These are phyloP conservation scores for Okapia johnstoni DNA, from an alignment of 2,113 vertebrate species.

Conservation along the genomic window DNA sequence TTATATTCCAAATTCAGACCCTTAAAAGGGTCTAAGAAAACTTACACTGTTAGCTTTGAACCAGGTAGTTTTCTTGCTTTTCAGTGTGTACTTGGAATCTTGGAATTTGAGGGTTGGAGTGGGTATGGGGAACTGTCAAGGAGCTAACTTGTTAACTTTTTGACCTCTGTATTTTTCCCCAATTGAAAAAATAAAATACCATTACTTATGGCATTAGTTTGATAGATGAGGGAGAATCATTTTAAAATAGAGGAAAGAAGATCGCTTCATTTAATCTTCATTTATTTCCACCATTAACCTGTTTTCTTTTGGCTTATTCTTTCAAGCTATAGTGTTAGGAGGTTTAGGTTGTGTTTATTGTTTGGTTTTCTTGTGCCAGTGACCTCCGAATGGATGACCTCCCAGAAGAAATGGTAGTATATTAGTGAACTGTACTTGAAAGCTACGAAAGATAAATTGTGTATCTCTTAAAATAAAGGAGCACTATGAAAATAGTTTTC, in stretches of 20 bases:
- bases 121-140: background rate
- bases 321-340: background rate
- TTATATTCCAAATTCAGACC: background rate
- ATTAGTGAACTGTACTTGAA: background rate
- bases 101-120: constrained; percentile 3
- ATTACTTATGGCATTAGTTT: background rate
- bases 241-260: background rate
- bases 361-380: background rate
- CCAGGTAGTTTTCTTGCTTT: constrained; percentile 11
- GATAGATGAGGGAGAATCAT: background rate
- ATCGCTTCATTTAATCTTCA: background rate
- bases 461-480: background rate
- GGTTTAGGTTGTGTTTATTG: background rate
- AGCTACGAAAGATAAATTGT: background rate
- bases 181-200: background rate
- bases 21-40: background rate
- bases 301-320: constrained; percentile 5
- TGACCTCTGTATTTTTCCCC: background rate
- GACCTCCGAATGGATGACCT: background rate
- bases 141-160: background rate
- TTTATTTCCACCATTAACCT: background rate
- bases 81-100: background rate
- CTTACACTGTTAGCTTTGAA: background rate
- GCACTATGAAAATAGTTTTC: background rate
- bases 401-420: background rate